Base-by-base conservation (phyloP, 2,797 vertebrate species). In the Lindbergichthys nudifrons region DNA sequence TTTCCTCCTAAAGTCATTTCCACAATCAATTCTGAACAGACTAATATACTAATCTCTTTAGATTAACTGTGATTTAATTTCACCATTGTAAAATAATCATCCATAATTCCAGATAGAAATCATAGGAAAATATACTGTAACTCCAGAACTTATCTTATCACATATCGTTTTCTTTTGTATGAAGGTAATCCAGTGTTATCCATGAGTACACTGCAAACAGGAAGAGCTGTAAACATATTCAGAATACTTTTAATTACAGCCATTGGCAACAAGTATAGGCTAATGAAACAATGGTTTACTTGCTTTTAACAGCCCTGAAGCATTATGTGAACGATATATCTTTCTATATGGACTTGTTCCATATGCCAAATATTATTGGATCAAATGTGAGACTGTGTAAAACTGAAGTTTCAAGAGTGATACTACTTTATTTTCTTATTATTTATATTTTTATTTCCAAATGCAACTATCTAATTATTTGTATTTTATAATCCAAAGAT, bases 391-490 rank as follows among this genome's bases (percentile, higher is more conserved):
- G 10, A 51, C 19, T n/a, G 10, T 21, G 2, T 10, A 2, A 23
- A 52, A 26, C 47, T 46, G 18, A 80, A 50, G 62, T 58, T 50
- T 73, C 36, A 57, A 42, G 18, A 67, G 36, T 73, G 15, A 13
- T 80, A 67, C 45, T 73, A 75, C 32, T 77, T 36, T 36, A 36
- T 36, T 36, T 36, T 9, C 8, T 7, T 7, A 36, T 6, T 36
- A 36, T 36, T 36, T 36, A 8, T 36, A 36, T 36, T 36, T 36
- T 1, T 36, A 36, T 36, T 36, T 36, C 5, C 32, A 36, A 36
- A 36, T 36, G 32, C 32, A 36, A 36, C 32, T 36, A 36, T 36
- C 32, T 8, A 36, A 36, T 26, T 26, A n/a, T n/a, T n/a, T n/a
- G 26, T 26, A 26, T 26, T 26, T 26, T 26, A 26, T 26, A 26